These are phyloP conservation scores for Girardinichthys multiradiatus DNA, from an alignment of 2,113 vertebrate species.

Conservation along the genomic window DNA sequence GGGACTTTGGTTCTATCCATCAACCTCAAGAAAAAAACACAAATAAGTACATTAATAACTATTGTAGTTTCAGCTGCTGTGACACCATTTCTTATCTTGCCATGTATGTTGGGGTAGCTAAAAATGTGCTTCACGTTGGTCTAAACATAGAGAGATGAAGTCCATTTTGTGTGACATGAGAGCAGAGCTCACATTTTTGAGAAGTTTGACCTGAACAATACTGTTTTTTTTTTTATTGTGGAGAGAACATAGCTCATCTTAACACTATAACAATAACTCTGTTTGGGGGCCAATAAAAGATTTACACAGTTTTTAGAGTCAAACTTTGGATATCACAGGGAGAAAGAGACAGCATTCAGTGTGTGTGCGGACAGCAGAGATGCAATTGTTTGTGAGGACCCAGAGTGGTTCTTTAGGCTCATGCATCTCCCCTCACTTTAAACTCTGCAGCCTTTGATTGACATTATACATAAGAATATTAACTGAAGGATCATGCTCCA, in stretches of 20 bases:
- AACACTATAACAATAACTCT: neutral
- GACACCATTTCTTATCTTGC: too few species aligned
- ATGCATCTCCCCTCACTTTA: too few species aligned
- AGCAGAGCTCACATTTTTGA: neutral
- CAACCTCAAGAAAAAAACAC: constrained; percentile 18
- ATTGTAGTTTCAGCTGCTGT: neutral
- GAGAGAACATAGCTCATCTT: neutral
- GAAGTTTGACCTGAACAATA: neutral
- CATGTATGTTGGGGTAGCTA: too few species aligned
- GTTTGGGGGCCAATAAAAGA: neutral
- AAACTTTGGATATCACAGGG: neutral
- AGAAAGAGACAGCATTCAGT: too few species aligned
- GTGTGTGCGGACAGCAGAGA: too few species aligned
- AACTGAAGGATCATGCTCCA: too few species aligned
- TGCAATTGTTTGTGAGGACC: too few species aligned
- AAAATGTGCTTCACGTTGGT: too few species aligned
- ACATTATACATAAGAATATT: too few species aligned
- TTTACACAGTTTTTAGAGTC: neutral
- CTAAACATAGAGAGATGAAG: neutral
- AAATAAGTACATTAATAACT: constrained; percentile 20
- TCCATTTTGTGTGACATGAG: too few species aligned
- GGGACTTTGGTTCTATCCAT: constrained; percentile 45
- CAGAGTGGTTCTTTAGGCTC: too few species aligned
- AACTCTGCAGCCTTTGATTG: too few species aligned
- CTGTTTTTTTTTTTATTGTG: neutral